Conservation (phyloP, 2,113 vertebrate species). For the Menidia beryllina region DNA sequence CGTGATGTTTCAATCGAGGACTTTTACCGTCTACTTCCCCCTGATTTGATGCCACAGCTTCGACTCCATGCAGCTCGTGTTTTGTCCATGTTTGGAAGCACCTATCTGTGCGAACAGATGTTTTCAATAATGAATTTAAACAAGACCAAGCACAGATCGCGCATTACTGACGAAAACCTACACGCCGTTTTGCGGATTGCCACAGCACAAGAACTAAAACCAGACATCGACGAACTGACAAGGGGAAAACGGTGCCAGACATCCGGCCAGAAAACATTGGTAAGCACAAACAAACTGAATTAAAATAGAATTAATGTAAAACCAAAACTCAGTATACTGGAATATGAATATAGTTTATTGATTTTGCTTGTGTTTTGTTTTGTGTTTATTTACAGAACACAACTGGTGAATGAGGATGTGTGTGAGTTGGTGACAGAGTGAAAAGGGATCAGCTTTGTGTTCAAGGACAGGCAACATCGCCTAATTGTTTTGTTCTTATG, state of each 20-base stretch:
- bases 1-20: background rate
- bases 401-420: background rate
- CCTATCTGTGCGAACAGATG: slow-evolving; percentile 1
- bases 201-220: slow-evolving; percentile 5
- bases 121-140: slow-evolving; percentile 17
- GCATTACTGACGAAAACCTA: slow-evolving; percentile 8
- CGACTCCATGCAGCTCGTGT: background rate
- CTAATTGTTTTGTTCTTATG: background rate
- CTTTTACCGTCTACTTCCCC: background rate
- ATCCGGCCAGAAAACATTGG: slow-evolving; percentile 11
- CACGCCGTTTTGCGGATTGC: slow-evolving; percentile 13
- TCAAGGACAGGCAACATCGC: background rate
- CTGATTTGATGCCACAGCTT: slow-evolving; percentile 1
- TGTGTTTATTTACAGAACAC: background rate
- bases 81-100: slow-evolving; percentile 1
- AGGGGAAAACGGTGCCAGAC: slow-evolving; percentile 13
- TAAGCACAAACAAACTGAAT: background rate
- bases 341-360: background rate
- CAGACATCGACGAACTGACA: slow-evolving; percentile 8
- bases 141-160: slow-evolving; percentile 30
- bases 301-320: background rate
- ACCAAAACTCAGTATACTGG: background rate
- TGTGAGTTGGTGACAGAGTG: too few relatives aligned
- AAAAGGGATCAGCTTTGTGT: background rate
- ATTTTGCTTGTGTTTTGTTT: slow-evolving; percentile 1